phyloP scores from a whole-genome alignment of 2,888 invertebrate species.

The Lamellibrachia columna region DNA sequence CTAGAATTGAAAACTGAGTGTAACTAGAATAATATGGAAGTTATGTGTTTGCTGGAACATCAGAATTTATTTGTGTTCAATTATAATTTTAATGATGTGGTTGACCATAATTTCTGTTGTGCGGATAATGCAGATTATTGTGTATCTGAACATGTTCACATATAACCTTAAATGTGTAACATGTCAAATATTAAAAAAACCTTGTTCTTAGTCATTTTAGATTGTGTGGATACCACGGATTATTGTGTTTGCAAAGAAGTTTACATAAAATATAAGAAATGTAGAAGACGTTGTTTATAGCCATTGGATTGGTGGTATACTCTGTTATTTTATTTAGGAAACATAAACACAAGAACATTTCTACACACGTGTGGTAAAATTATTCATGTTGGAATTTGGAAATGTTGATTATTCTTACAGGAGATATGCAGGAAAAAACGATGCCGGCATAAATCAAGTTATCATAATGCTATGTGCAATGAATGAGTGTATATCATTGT shows the following conservation, averaged over 20 bases:
- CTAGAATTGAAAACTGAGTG: not conserved
- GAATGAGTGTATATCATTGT: too few relatives aligned
- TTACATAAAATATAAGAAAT: not conserved
- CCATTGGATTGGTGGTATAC: not conserved
- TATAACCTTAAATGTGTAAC: too few relatives aligned
- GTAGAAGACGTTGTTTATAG: not conserved
- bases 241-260: not conserved
- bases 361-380: not conserved
- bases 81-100: not conserved
- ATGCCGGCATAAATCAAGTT: too few relatives aligned
- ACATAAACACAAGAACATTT: not conserved
- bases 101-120: not conserved
- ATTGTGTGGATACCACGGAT: not conserved
- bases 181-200: too few relatives aligned
- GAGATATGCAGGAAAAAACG: too few relatives aligned
- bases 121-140: too few relatives aligned
- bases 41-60: not conserved
- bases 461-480: too few relatives aligned
- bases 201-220: too few relatives aligned
- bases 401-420: too few relatives aligned
- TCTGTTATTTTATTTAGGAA: not conserved
- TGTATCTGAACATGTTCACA: not conserved
- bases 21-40: not conserved
- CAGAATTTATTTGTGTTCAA: not conserved
- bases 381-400: too few relatives aligned